Evolutionary conservation across 2,797 vertebrate species (phyloP).

Genomic region (Sebastes vulpes): DNA sequence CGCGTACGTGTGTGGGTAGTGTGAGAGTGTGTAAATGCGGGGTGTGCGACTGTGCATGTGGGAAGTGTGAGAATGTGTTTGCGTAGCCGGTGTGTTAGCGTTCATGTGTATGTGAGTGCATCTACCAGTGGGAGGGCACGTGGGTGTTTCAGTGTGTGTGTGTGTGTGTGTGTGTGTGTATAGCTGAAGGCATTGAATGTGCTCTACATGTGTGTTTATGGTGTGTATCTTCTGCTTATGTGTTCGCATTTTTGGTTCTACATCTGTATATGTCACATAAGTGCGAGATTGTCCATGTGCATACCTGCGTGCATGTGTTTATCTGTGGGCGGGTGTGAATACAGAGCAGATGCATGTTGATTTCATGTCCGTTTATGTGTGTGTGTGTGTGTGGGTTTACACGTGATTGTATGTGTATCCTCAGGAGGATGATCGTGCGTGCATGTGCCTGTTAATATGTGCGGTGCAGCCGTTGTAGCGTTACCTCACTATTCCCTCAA

Average conservation of each 20-base stretch:
- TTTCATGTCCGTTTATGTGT: background rate
- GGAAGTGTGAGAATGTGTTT: slow-evolving; percentile 40
- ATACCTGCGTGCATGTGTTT: background rate
- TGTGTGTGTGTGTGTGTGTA: background rate
- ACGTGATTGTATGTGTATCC: background rate
- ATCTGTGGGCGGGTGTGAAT: slow-evolving; percentile 7
- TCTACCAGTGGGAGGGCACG: background rate
- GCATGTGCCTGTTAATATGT: slow-evolving; percentile 46
- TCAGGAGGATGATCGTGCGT: slow-evolving; percentile 8
- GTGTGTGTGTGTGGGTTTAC: background rate
- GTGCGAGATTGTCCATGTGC: background rate
- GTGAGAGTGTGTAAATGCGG: slow-evolving; percentile 4
- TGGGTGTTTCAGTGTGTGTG: slow-evolving; percentile 6
- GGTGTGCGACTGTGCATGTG: slow-evolving; percentile 30
- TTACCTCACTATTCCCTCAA: slow-evolving; percentile 64
- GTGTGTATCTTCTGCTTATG: background rate
- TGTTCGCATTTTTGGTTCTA: background rate
- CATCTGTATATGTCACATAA: background rate
- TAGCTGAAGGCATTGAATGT: background rate
- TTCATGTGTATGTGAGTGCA: background rate
- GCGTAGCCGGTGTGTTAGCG: background rate
- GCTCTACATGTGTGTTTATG: background rate
- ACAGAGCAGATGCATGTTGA: background rate
- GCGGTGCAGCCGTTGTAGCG: slow-evolving; percentile 17
- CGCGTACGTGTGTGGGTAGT: slow-evolving; percentile 8